These are phyloP conservation scores for Microctenopoma stevenorrisi DNA, from an alignment of 2,797 vertebrate genomes.

Conservation along the genomic window DNA sequence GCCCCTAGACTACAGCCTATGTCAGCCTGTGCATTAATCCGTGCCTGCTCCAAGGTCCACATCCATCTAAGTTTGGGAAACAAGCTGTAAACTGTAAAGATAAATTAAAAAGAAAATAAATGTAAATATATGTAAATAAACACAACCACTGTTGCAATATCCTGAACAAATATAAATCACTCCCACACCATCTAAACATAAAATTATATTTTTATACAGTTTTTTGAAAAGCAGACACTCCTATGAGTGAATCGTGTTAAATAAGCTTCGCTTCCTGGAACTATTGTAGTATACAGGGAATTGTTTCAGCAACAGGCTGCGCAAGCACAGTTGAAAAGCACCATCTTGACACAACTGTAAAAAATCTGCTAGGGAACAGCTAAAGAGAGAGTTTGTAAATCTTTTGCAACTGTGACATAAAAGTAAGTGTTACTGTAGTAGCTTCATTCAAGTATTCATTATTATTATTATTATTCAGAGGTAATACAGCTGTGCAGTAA, in stretches of 20 bases:
- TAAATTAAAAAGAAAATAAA: slow-evolving; percentile 4
- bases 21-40: too few relatives aligned
- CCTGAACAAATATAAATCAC: too few relatives aligned
- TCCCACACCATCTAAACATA: slow-evolving; percentile 22
- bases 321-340: slow-evolving; percentile 33
- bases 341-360: slow-evolving; percentile 32
- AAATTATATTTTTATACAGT: slow-evolving; percentile 27
- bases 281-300: slow-evolving; percentile 20
- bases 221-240: too few relatives aligned
- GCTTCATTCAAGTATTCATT: background rate
- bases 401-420: slow-evolving; percentile 26
- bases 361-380: background rate
- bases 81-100: background rate
- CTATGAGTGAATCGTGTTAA: slow-evolving; percentile 26
- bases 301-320: slow-evolving; percentile 28
- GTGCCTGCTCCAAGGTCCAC: slow-evolving; percentile 31
- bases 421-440: slow-evolving; percentile 19
- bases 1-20: too few relatives aligned
- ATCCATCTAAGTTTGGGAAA: slow-evolving; percentile 25
- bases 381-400: too few relatives aligned
- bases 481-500: slow-evolving; percentile 5
- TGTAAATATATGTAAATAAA: background rate
- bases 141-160: too few relatives aligned
- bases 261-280: slow-evolving; percentile 22
- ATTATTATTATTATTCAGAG: too few relatives aligned